Conservation (phyloP, 92 coral and sea anemone species). For the Epizoanthus ramosus region DNA sequence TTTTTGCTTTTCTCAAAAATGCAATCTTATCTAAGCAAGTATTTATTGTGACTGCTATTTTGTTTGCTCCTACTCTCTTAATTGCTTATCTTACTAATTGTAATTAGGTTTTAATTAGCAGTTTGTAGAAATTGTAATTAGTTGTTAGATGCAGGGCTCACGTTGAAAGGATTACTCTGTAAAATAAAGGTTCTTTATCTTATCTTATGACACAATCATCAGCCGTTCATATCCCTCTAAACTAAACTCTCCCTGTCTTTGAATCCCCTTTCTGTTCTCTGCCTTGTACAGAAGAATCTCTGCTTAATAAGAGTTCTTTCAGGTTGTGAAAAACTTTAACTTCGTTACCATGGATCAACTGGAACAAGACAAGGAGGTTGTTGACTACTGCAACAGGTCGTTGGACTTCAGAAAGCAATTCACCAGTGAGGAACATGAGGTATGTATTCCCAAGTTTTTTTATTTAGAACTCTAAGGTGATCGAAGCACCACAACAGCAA, state of each 20-base stretch:
- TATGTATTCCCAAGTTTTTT: slow-evolving; percentile 8
- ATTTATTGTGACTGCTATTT: no score
- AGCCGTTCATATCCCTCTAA: no score
- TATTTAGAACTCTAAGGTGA: neutral
- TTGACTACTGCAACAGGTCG: slow-evolving; percentile 84
- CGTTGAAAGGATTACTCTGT: no score
- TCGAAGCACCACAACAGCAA: neutral
- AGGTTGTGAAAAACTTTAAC: slow-evolving; percentile 96
- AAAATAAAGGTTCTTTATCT: no score
- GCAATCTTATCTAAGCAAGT: no score
- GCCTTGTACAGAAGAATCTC: neutral
- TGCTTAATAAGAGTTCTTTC: neutral
- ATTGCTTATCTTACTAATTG: no score
- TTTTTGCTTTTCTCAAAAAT: no score
- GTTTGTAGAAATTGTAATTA: no score
- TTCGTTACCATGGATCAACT: slow-evolving; percentile 90
- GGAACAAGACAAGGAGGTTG: slow-evolving; percentile 92
- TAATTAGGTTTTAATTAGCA: no score
- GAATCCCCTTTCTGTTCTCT: neutral
- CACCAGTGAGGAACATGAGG: slow-evolving; percentile 95
- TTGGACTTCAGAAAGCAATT: slow-evolving; percentile 80
- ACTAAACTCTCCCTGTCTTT: neutral
- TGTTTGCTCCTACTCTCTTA: no score
- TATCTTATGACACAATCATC: no score
- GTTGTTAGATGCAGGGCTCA: no score